These are phyloP conservation scores for Melinopterus prodromus DNA, from an alignment of 2,888 invertebrate genomes.

Conservation along the genomic window DNA sequence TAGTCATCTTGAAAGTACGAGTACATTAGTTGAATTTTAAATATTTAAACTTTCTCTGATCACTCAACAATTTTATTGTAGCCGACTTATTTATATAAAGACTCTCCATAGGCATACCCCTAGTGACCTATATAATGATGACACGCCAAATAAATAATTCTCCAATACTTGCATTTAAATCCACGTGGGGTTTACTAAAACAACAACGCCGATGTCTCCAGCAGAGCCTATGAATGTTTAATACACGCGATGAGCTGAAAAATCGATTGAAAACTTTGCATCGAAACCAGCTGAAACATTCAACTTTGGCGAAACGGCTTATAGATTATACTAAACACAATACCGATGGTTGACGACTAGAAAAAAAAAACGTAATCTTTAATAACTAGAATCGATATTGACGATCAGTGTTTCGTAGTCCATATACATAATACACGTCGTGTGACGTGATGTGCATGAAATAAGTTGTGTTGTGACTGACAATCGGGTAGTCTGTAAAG, in stretches of 20 bases:
- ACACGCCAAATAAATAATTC: not conserved
- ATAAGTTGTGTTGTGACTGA: not conserved
- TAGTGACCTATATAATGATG: not conserved
- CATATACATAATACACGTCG: not conserved
- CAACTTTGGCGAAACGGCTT: not conserved
- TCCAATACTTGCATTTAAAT: not conserved
- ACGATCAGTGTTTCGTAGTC: not conserved
- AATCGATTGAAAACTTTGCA: not conserved
- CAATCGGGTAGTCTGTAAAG: not conserved
- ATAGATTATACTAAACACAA: not conserved
- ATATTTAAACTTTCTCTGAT: no score
- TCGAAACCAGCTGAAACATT: not conserved
- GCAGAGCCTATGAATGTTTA: not conserved
- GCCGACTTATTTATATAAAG: no score
- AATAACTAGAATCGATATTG: not conserved
- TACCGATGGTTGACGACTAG: not conserved
- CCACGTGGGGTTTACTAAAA: not conserved
- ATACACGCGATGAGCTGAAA: not conserved
- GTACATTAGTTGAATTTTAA: no score
- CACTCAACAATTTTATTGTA: no score
- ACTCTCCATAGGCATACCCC: no score
- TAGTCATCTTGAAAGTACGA: no score
- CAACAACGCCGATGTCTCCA: not conserved
- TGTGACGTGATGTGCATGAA: not conserved
- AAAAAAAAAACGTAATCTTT: not conserved